Evolutionary conservation across 1,140 invertebrate genomes (phyloP), one percentile per base, ranked within the genome.

Genomic region (Panagrolaimus sp.): DNA sequence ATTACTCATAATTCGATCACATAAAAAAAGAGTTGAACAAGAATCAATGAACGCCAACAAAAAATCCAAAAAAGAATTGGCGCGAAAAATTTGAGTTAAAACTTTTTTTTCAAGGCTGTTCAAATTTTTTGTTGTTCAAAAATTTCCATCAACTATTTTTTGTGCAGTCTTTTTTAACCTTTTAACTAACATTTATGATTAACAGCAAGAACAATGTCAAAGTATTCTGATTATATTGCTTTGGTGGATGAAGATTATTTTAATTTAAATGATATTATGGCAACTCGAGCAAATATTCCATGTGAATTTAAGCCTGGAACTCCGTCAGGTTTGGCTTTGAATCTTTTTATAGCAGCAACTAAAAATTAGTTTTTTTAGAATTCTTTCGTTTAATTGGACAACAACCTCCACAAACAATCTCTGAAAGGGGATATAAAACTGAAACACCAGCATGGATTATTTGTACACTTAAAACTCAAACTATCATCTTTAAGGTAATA

Each of bases 301-400:
- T 58, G 52, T n/a, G 17, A 12, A 12, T 58, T 21, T 58, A n/a
- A 12, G 17, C 52, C 14, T 12, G 28, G 28, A 14, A 58, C 52
- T 4, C 52, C 52, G 4, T 1, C 52, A 1, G 52, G 52, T 58
- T 26, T 21, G 48, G 1, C 15, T 15, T n/a, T 38, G 32, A 2
- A 58, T 26, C 52, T 58, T 1, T 21, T 55, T n/a, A 10, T 28
- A 21, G 10, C 28, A 21, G 14, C 10, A 58, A 12, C 26, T 58
- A 26, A 58, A 12, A 21, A 26, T 21, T 14, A 10, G 21, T 0
- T 14, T 26, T 58, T 58, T 6, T 28, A 58, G 52, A 58, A 58
- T 58, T 58, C 52, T 58, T 58, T 28, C n/a, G 21, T 12, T n/a
- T 58, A 12, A 58, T 58, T 28, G 52, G 52, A 26, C 52, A 58